phyloP scores from a whole-genome alignment of 2,888 invertebrate species.

The Diaphora mendica region DNA sequence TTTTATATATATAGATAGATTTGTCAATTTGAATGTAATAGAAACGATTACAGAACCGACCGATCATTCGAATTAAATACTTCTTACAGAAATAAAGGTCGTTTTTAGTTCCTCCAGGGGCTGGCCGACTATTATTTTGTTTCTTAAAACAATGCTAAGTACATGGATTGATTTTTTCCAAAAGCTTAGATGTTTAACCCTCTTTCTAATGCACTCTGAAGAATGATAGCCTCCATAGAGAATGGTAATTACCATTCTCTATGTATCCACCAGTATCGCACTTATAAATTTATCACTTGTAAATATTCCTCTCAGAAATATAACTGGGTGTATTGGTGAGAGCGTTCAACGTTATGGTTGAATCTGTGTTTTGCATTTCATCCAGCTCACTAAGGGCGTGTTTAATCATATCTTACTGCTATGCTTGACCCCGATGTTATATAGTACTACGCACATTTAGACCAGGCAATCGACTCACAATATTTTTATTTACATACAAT shows the following conservation, averaged over 20 bases:
- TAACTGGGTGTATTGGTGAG: neutral
- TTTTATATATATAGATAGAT: too few relatives aligned
- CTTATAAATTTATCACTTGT: too few relatives aligned
- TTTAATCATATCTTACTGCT: slow-evolving; percentile 76
- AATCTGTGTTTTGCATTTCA: slow-evolving; percentile 53
- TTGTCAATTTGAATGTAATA: too few relatives aligned
- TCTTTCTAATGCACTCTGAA: neutral
- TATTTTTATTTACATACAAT: neutral
- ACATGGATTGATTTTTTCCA: too few relatives aligned
- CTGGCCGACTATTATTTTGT: too few relatives aligned
- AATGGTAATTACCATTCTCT: too few relatives aligned
- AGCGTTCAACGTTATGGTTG: neutral
- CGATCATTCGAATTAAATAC: neutral
- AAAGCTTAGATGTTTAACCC: neutral
- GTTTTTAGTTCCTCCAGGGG: too few relatives aligned
- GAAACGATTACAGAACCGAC: neutral
- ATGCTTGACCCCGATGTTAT: slow-evolving; percentile 52
- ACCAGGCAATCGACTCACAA: slow-evolving; percentile 10
- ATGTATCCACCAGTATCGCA: too few relatives aligned
- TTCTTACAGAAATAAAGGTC: too few relatives aligned
- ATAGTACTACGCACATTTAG: slow-evolving; percentile 31
- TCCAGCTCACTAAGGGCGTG: slow-evolving; percentile 67
- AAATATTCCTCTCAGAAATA: neutral
- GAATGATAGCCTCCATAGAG: too few relatives aligned
- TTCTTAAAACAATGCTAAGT: too few relatives aligned